phyloP scores from a whole-genome alignment of 2,888 invertebrate genomes.

The Notodonta dromedarius region DNA sequence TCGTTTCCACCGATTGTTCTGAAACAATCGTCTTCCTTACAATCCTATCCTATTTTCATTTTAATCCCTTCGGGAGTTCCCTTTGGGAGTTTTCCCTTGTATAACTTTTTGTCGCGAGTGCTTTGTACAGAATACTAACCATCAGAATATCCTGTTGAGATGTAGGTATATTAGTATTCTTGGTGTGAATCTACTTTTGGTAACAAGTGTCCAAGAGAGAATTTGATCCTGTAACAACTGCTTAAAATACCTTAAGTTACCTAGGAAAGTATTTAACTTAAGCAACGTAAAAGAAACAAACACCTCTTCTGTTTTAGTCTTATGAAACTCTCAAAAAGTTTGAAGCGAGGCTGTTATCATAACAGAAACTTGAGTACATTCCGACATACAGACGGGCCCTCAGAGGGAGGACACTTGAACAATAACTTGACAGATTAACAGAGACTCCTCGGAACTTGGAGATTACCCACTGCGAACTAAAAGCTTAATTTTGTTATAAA shows the following conservation, averaged over 20 bases:
- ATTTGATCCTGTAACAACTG: too few species aligned
- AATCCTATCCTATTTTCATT: conserved; percentile 31
- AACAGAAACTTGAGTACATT: conserved; percentile 6
- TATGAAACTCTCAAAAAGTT: conserved; percentile 2
- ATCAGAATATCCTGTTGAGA: background rate
- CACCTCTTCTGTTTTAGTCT: background rate
- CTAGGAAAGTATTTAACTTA: too few species aligned
- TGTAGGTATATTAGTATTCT: background rate
- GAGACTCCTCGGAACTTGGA: conserved; percentile 29
- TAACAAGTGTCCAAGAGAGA: too few species aligned
- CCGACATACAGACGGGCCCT: conserved; percentile 8
- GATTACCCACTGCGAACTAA: conserved; percentile 29
- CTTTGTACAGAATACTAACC: conserved; percentile 32
- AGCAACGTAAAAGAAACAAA: background rate
- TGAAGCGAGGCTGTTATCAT: conserved; percentile 1
- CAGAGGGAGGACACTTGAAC: conserved; percentile 21
- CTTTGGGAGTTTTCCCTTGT: conserved; percentile 15
- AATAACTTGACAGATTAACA: conserved; percentile 41
- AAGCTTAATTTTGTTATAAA: conserved; percentile 37
- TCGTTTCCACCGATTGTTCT: conserved; percentile 33
- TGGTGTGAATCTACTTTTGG: too few species aligned
- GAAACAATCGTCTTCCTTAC: conserved; percentile 32
- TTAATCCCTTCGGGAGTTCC: conserved; percentile 31
- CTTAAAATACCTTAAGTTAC: too few species aligned
- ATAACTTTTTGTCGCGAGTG: conserved; percentile 20